Percentiles rank a stretch among this genome's conserved stretches.
Evolutionary conservation across 2,888 invertebrate genomes (phyloP).

Genomic region (Synergus itoensis): DNA sequence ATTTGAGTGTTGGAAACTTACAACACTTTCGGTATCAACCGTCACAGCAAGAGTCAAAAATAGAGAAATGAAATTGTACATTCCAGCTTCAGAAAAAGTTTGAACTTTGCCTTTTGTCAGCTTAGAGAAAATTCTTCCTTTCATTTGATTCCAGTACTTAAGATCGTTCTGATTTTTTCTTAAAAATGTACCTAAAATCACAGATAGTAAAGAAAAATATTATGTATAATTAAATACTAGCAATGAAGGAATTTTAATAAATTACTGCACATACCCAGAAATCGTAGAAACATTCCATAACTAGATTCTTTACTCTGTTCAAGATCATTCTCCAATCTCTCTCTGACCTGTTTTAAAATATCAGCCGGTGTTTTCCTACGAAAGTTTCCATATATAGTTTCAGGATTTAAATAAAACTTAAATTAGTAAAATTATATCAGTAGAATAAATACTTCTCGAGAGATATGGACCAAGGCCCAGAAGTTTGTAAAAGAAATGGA

Average conservation of each 20-base stretch:
- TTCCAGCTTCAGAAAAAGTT: slow-evolving; percentile 80
- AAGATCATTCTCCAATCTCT: slow-evolving; percentile 68
- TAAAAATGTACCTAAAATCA: slow-evolving; percentile 70
- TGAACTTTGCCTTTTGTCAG: slow-evolving; percentile 80
- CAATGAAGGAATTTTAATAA: neutral
- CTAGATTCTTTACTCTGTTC: slow-evolving; percentile 76
- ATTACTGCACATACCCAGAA: slow-evolving; percentile 75
- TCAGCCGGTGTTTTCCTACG: slow-evolving; percentile 67
- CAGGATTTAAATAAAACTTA: slow-evolving; percentile 39
- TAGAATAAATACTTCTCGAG: slow-evolving; percentile 76
- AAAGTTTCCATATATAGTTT: slow-evolving; percentile 49
- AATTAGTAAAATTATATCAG: slow-evolving; percentile 16
- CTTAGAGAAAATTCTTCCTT: slow-evolving; percentile 81
- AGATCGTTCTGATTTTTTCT: slow-evolving; percentile 67
- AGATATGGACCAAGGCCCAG: slow-evolving; percentile 75
- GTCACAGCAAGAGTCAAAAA: slow-evolving; percentile 77
- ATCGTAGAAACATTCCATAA: slow-evolving; percentile 78
- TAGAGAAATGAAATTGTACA: slow-evolving; percentile 80
- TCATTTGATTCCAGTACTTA: slow-evolving; percentile 78
- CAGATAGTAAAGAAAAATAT: slow-evolving; percentile 15
- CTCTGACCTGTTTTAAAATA: slow-evolving; percentile 74
- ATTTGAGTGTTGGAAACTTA: slow-evolving; percentile 60
- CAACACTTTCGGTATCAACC: slow-evolving; percentile 76
- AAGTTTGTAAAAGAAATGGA: slow-evolving; percentile 78
- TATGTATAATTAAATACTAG: neutral